These are phyloP conservation scores for Notodonta dromedarius DNA, from an alignment of 2,888 invertebrate species.

Conservation along the genomic window DNA sequence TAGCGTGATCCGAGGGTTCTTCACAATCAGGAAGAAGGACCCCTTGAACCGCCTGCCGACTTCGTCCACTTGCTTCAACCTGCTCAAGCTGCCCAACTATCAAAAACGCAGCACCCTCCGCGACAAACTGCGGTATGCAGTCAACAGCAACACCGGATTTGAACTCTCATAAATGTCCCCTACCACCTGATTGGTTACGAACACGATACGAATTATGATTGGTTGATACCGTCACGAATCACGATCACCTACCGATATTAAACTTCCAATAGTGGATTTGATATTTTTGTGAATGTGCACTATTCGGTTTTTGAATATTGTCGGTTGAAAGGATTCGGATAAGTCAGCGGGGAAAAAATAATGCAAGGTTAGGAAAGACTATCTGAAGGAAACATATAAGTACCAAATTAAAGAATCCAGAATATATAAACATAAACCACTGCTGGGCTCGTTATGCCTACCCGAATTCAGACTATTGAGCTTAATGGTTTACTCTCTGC, in stretches of 20 bases:
- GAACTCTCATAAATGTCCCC: conserved; percentile 92
- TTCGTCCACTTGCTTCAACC: conserved; percentile 99
- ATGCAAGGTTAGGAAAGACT: no score
- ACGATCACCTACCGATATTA: not conserved
- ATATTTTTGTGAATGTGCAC: not conserved
- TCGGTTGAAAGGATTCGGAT: no score
- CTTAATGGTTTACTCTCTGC: no score
- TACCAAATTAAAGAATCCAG: no score
- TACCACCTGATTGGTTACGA: not conserved
- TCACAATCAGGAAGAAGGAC: conserved; percentile 97
- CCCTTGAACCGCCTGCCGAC: conserved; percentile 98
- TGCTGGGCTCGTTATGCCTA: no score
- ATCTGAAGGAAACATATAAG: no score
- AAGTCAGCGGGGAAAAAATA: no score
- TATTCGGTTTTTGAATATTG: no score
- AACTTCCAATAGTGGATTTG: not conserved
- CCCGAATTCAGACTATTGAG: no score
- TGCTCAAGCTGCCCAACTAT: conserved; percentile 98
- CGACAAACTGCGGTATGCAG: conserved; percentile 98
- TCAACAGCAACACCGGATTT: conserved; percentile 99
- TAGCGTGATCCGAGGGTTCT: conserved; percentile 98
- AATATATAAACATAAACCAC: no score
- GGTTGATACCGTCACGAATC: not conserved
- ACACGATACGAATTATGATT: no score
- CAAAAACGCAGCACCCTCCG: conserved; percentile 97